phyloP scores from a whole-genome alignment of 2,888 invertebrate genomes.

The Peribatodes rhomboidaria region DNA sequence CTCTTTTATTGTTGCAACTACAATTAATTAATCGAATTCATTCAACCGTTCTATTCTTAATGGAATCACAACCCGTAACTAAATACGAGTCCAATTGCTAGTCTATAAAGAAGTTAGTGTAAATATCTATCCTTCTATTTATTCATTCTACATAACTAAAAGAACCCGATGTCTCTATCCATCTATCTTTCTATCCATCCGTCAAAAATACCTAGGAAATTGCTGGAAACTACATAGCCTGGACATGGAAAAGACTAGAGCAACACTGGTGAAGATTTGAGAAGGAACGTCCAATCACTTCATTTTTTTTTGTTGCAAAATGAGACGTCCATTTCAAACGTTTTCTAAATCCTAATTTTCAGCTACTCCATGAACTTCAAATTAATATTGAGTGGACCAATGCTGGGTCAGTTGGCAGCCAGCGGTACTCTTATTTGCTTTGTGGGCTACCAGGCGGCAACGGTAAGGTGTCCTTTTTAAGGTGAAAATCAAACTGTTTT shows the following conservation, averaged over 20 bases:
- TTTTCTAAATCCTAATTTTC: slow-evolving; percentile 18
- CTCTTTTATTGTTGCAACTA: neutral
- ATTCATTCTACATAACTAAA: too few relatives aligned
- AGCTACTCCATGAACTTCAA: slow-evolving; percentile 69
- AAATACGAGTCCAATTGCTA: neutral
- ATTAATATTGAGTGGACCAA: slow-evolving; percentile 66
- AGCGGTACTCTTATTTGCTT: slow-evolving; percentile 76
- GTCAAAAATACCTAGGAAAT: too few relatives aligned
- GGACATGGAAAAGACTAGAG: too few relatives aligned
- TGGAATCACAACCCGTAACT: too few relatives aligned
- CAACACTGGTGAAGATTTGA: too few relatives aligned
- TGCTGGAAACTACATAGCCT: too few relatives aligned
- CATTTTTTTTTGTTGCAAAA: too few relatives aligned
- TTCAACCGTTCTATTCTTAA: neutral
- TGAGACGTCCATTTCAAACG: neutral
- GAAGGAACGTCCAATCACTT: too few relatives aligned
- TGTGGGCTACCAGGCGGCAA: slow-evolving; percentile 71
- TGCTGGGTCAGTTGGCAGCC: slow-evolving; percentile 71
- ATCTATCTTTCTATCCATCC: too few relatives aligned
- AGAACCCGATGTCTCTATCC: too few relatives aligned
- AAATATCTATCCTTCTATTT: neutral
- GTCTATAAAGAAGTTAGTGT: neutral
- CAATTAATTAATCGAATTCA: neutral
- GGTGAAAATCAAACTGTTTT: slow-evolving; percentile 28
- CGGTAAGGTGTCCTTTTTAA: slow-evolving; percentile 57